phyloP scores from a whole-genome alignment of 2,797 vertebrate genomes.

The Limnodromus scolopaceus region DNA sequence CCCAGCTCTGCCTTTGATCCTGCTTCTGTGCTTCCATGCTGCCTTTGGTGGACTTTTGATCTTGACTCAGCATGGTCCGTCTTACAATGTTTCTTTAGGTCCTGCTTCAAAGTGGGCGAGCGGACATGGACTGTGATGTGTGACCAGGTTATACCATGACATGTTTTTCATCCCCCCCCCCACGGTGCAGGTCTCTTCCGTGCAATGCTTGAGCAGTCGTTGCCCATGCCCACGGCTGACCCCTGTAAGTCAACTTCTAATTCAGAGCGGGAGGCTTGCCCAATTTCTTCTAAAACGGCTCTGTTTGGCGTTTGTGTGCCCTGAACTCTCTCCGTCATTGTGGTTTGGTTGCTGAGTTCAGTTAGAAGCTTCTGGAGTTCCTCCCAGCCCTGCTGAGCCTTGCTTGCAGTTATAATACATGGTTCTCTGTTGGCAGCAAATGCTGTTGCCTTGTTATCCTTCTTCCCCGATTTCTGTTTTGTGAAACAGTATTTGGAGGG shows the following conservation, averaged over 20 bases:
- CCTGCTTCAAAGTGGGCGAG: not conserved
- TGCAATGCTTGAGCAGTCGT: not conserved
- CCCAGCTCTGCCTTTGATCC: not conserved
- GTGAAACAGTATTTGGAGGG: not conserved
- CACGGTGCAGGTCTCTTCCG: fast-evolving
- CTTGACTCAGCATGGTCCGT: not conserved
- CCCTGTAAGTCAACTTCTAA: not conserved
- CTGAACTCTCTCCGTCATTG: constrained; percentile 31
- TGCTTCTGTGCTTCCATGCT: not conserved
- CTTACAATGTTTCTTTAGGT: not conserved
- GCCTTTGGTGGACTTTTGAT: not conserved
- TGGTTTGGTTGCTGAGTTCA: constrained; percentile 21
- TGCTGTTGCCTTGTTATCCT: not conserved
- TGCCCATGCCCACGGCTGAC: not conserved
- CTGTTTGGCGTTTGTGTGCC: not conserved
- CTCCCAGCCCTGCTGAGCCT: constrained; percentile 13
- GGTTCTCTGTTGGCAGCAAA: not conserved
- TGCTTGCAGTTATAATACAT: not conserved
- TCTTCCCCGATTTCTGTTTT: constrained; percentile 2
- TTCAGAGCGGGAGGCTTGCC: not conserved
- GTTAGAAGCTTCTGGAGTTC: constrained; percentile 49
- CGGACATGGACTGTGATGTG: not conserved
- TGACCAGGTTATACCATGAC: not conserved
- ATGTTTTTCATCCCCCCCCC: not conserved
- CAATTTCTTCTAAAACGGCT: not conserved